Evolutionary conservation across 2,113 vertebrate genomes (phyloP), one percentile per base, ranked within the genome.

Genomic region (Gobio gobio): DNA sequence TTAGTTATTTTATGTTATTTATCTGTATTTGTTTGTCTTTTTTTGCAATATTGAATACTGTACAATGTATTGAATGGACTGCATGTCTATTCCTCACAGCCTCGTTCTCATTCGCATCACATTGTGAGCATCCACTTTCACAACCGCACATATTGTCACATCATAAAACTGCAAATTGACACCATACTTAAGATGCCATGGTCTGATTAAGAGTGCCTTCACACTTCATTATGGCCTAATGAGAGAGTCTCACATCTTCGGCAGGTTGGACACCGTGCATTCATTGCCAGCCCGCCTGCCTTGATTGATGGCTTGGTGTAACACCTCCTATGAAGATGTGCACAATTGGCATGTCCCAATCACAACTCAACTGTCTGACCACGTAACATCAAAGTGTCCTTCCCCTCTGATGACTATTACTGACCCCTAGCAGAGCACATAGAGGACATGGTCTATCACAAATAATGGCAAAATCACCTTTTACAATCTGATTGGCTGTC

Each of bases 121-220:
- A n/a, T 68, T 36, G 9, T n/a, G 10, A 81, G 43, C 43, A 6
- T n/a, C 29, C 43, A 58, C 59, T 73, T 45, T 73, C 29, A 66
- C 47, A 51, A 68, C 24, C 18, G 72, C 88, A 86, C 86, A 90
- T 70, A 88, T 87, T 88, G 83, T 86, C 83, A 89, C 83, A 86
- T n/a, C 90, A 90, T 89, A 92, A 93, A 91, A 92, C 87, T 83
- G 90, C 91, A 93, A 94, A 93, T 94, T 94, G 91, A 90, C 93
- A 94, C 92, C 94, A 94, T 95, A 94, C 94, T 93, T 94, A 93
- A 95, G 90, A 90, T 93, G 93, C 91, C 92, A 91, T 83, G 84
- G 86, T 92, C 91, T 94, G 93, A 94, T 94, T 94, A 91, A 92
- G 91, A 90, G 89, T 91, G 92, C 89, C 92, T 93, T 93, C 91